Conservation (phyloP, 1,140 invertebrate genomes). For the Mercenaria mercenaria region DNA sequence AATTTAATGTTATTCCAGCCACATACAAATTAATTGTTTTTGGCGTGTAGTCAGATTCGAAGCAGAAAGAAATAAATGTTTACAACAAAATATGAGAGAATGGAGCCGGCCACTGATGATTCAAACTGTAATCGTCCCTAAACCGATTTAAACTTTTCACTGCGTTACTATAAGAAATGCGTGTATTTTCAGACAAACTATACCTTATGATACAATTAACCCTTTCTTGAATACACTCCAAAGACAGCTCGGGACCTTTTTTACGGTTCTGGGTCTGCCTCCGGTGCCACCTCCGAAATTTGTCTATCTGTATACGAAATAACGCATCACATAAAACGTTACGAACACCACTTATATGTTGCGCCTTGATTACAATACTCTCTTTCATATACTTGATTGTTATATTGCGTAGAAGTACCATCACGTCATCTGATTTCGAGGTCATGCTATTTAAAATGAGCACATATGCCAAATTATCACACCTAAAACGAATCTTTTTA, state of each 20-base stretch:
- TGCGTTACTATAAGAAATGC: too few relatives aligned
- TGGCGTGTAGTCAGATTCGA: not conserved
- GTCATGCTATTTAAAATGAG: too few relatives aligned
- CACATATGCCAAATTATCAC: too few relatives aligned
- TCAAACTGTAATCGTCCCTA: not conserved
- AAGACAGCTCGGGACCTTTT: slow-evolving; percentile 3
- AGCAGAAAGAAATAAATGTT: not conserved
- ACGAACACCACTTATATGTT: too few relatives aligned
- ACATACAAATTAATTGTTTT: not conserved
- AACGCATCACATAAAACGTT: too few relatives aligned
- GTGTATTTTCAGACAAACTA: not conserved
- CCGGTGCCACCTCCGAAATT: slow-evolving; percentile 33
- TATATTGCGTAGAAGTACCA: too few relatives aligned
- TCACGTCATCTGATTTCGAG: too few relatives aligned
- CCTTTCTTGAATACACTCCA: not conserved
- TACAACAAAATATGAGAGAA: not conserved
- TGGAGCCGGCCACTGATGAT: not conserved
- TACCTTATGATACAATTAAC: not conserved
- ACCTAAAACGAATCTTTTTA: too few relatives aligned
- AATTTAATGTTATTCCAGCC: not conserved
- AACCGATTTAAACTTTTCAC: not conserved
- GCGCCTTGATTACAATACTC: slow-evolving; percentile 55
- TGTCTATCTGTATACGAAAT: slow-evolving; percentile 49
- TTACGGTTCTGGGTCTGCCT: not conserved
- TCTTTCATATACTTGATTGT: too few relatives aligned